These are phyloP conservation scores for Pseudomyrmex cubaensis DNA, from an alignment of 1,140 invertebrate genomes.

Conservation along the genomic window DNA sequence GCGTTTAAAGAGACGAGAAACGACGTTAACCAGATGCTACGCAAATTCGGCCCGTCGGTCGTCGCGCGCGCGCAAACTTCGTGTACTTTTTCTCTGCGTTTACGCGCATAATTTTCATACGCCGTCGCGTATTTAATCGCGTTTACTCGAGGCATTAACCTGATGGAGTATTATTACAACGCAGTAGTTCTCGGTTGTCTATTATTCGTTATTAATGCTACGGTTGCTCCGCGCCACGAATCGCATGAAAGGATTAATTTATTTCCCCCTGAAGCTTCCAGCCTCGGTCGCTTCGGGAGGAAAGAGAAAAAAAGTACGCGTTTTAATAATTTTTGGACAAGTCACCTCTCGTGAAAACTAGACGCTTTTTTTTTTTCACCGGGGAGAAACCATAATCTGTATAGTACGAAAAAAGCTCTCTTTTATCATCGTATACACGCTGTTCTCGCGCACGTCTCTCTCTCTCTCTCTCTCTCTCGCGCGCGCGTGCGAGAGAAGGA, in stretches of 20 bases:
- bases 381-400: not conserved
- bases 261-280: too few species aligned
- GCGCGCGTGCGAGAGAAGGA: slow-evolving; percentile 11
- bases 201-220: not conserved
- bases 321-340: slow-evolving; percentile 29
- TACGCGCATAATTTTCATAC: slow-evolving; percentile 3
- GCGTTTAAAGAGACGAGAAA: not conserved
- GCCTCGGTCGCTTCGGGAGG: too few species aligned
- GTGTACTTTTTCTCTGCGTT: not conserved
- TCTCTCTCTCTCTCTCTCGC: not conserved
- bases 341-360: not conserved
- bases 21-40: not conserved
- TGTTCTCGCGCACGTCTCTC: not conserved
- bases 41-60: not conserved
- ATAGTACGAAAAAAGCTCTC: slow-evolving; percentile 23
- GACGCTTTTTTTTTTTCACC: not conserved
- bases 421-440: slow-evolving; percentile 28
- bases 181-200: not conserved
- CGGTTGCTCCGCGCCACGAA: not conserved
- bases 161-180: not conserved
- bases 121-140: not conserved
- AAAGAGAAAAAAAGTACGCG: not conserved
- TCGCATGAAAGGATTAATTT: not conserved
- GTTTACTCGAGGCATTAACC: not conserved
- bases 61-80: not conserved